These are phyloP conservation scores for Daphoenositta chrysoptera DNA, from an alignment of 2,113 vertebrate species.

Conservation along the genomic window DNA sequence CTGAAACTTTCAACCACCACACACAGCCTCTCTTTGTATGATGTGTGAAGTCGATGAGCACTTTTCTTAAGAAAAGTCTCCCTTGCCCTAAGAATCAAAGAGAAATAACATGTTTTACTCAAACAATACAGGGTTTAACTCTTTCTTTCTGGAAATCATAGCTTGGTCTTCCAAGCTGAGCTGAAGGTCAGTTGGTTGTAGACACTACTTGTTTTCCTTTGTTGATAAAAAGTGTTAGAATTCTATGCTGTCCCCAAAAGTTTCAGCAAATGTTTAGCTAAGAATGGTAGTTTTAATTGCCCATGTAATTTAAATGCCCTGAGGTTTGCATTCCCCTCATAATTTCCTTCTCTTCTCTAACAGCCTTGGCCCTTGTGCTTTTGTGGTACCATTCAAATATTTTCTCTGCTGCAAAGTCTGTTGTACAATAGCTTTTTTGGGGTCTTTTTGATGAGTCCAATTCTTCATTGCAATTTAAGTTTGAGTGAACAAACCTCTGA, in stretches of 20 bases:
- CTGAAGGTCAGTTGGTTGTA: background rate
- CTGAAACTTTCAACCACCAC: background rate
- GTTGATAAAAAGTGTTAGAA: background rate
- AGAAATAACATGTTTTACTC: background rate
- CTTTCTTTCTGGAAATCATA: background rate
- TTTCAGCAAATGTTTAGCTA: background rate
- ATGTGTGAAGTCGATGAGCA: background rate
- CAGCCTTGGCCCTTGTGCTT: background rate
- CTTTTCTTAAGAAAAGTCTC: background rate
- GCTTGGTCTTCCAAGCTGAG: background rate
- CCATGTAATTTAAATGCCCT: background rate
- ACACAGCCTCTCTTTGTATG: background rate
- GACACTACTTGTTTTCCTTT: background rate
- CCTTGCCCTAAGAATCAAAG: slow-evolving; percentile 11
- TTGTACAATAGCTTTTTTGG: background rate
- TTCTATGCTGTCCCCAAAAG: background rate
- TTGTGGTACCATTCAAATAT: background rate
- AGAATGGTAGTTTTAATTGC: background rate
- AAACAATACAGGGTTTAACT: background rate
- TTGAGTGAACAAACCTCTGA: background rate
- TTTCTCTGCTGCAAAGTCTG: background rate
- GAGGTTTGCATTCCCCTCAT: background rate
- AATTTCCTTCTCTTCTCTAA: background rate
- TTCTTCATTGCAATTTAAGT: background rate
- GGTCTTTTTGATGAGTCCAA: background rate